Base-by-base conservation (phyloP, 2,888 invertebrate genomes). In the Eilema sororculum region DNA sequence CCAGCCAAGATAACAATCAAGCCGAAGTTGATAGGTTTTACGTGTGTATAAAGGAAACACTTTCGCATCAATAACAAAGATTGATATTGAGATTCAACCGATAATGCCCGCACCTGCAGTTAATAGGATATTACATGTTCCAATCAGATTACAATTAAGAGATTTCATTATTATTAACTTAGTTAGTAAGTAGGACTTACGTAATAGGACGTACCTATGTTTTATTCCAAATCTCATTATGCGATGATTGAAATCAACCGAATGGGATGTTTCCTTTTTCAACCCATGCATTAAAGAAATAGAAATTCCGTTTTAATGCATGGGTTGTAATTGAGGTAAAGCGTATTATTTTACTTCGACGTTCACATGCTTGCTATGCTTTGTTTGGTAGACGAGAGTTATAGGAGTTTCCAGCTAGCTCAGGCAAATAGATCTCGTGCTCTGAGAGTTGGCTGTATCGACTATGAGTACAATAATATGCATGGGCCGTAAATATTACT, bases 21-120 rank as follows among this genome's bases (percentile, higher is more conserved):
- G 10, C 41, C 41, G 20, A 46, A 0, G 20, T 46, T 20, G 4
- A 13, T 41, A 41, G 3, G 41, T 41, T 41, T 28, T 46, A 46
- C 46, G 46, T 46, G 46, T 46, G 46, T 46, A 46, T 46, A 46
- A 46, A 6, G 46, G 46, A 46, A 46, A 46, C 46, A 46, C 0
- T 4, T 20, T 46, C 46, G 20, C 20, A 46, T 46, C 46, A 46
- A 46, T 46, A 20, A 46, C 13, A 58, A 22, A 58, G 13, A 58
- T 25, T 24, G n/a, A 24, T 13, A 58, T 58, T 25, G 25, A 24
- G 58, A 28, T 58, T 16, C 28, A 28, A 28, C 3, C 25, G 58
- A 58, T 58, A 58, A 58, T 25, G 16, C 12, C 24, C 16, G 58
- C 58, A 58, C 58, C 58, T 58, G 58, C 28, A 58, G 13, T 58